Evolutionary conservation across 2,113 vertebrate species (phyloP), one percentile per base, ranked within the genome.

Genomic region (Pteruthius melanotis): DNA sequence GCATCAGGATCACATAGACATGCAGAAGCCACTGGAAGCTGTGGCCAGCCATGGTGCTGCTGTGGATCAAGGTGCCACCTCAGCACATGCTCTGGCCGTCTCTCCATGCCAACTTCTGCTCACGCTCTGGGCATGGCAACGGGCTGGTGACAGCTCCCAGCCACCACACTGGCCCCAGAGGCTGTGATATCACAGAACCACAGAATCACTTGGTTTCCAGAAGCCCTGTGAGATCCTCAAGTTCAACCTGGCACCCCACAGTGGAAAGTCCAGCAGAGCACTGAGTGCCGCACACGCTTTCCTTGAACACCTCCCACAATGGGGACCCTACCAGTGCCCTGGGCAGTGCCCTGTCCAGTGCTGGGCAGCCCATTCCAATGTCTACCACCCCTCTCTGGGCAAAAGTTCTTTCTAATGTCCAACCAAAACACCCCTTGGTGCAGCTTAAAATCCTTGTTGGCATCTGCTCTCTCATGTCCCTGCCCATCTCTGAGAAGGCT

Each of bases 371-470:
- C 8, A 8, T 47, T 68, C 22, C n/a, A 57, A 3, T 11, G 1
- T 27, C 16, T 45, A 15, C 9, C 1, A 2, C 6, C 15, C 9
- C 20, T 30, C 20, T 35, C 15, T 57, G n/a, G 42, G 13, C 13
- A 33, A 57, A 57, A 27, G 27, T 10, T 2, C 17, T 47, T 28
- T 44, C 18, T 22, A 40, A n/a, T 14, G 7, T 27, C 11, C 35
- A 28, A 28, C 53, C 15, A 9, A 59, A 40, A 6, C 0, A 0
- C 40, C 15, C 44, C 7, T 50, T n/a, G 23, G 4, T 3, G 2
- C 18, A 22, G 23, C 9, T 69, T 28, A 49, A 49, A 59, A 28
- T 17, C n/a, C 23, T 49, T 23, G 18, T 28, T n/a, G 19, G 7
- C 4, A 15, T 82, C 2, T 59, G 30, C 15, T 59, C 11, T 49